These are phyloP conservation scores for Dermatemys mawii DNA, from an alignment of 2,113 vertebrate species.

Conservation along the genomic window DNA sequence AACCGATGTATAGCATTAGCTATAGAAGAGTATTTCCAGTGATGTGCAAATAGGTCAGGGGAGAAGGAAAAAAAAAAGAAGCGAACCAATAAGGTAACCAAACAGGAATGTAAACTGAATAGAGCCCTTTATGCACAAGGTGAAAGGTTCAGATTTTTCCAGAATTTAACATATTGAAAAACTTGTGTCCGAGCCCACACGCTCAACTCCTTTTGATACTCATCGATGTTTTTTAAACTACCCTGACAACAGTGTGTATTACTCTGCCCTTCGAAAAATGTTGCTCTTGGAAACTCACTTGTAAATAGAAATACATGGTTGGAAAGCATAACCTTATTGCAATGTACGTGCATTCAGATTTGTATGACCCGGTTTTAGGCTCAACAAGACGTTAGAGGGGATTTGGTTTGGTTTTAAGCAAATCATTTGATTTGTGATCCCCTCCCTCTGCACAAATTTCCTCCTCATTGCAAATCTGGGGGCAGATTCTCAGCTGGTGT, in stretches of 20 bases:
- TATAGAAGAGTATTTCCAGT: conserved; percentile 55
- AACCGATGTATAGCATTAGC: conserved; percentile 29
- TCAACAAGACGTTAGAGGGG: not conserved
- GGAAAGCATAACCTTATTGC: conserved; percentile 14
- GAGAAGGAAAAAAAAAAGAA: not conserved
- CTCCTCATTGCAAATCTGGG: not conserved
- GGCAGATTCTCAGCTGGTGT: not conserved
- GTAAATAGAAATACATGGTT: not conserved
- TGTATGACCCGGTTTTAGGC: not conserved
- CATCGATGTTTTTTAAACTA: conserved; percentile 42
- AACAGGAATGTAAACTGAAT: conserved; percentile 60
- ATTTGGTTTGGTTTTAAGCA: not conserved
- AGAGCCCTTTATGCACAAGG: conserved; percentile 50
- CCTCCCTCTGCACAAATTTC: not conserved
- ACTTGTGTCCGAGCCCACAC: conserved; percentile 2
- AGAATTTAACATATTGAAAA: conserved; percentile 64
- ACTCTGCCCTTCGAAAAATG: conserved; percentile 38
- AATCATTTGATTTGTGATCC: not conserved
- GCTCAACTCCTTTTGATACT: conserved; percentile 61
- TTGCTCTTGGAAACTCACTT: conserved; percentile 37
- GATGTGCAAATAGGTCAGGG: conserved; percentile 62
- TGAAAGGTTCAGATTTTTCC: conserved; percentile 45
- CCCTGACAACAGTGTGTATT: conserved; percentile 12
- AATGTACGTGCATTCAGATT: not conserved
- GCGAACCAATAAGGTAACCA: conserved; percentile 53